Percentiles rank a stretch among this genome's conserved stretches.
Evolutionary conservation across 1,140 invertebrate species (phyloP).

Genomic region (Microplitis demolitor): DNA sequence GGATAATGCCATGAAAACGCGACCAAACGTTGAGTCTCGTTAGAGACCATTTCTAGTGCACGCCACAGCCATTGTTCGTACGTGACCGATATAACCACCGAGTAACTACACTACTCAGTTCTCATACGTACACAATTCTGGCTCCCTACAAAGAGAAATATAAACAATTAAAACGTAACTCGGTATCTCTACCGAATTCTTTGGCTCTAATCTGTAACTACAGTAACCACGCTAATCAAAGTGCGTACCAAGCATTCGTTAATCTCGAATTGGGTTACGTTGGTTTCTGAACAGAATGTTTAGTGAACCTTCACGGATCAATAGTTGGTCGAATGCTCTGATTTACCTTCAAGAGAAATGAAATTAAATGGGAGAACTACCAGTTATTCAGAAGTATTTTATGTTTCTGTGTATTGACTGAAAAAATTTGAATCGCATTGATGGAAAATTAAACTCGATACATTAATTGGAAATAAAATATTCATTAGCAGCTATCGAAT

Average conservation of each 20-base stretch:
- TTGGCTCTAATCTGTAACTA: neutral
- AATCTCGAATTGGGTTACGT: neutral
- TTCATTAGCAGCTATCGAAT: too few relatives aligned
- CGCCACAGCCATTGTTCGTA: neutral
- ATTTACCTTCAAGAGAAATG: neutral
- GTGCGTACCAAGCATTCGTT: neutral
- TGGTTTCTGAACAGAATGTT: neutral
- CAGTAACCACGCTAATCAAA: neutral
- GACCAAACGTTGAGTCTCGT: neutral
- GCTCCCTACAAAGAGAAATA: neutral
- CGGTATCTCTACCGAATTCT: neutral
- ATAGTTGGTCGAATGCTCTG: constrained; percentile 1
- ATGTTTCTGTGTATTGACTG: too few relatives aligned
- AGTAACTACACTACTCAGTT: neutral
- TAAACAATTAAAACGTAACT: neutral
- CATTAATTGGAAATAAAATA: too few relatives aligned
- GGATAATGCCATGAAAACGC: too few relatives aligned
- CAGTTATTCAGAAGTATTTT: too few relatives aligned
- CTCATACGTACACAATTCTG: neutral
- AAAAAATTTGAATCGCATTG: too few relatives aligned
- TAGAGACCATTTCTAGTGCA: neutral
- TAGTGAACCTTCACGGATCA: neutral
- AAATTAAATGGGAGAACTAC: too few relatives aligned
- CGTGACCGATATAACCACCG: constrained; percentile 7
- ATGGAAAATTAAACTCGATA: too few relatives aligned